Evolutionary conservation across 2,888 invertebrate genomes (phyloP), one percentile per base, ranked within the genome.

Genomic region (Brachylomia viminalis): DNA sequence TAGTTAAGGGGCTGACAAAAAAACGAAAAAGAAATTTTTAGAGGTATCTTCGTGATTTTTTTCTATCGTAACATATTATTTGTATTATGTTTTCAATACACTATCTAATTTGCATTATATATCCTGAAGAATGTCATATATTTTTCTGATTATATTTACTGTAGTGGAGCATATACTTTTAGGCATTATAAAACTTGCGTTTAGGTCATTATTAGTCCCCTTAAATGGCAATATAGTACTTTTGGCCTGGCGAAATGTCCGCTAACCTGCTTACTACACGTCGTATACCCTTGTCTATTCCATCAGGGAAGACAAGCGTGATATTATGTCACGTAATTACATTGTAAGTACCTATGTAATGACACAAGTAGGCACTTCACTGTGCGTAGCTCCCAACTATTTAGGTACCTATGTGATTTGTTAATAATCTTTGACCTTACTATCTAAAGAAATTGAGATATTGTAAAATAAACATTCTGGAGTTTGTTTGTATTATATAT

Each of bases 381-480:
- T 47, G 49, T 42, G 15, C 3, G 15, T 23, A 13, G 15, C 17
- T 30, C 23, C 23, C 17, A n/a, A 52, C n/a, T 54, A 42, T 54
- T 3, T 30, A 30, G 30, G 38, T 52, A n/a, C n/a, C n/a, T n/a
- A n/a, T n/a, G n/a, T n/a, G 17, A 52, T 33, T n/a, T n/a, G 27
- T 56, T 47, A 49, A 30, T n/a, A 61, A 52, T 62, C 49, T 71
- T 62, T 83, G 65, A 83, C 66, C 78, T 67, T 58, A 66, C 47
- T 83, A 80, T 83, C 78, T 33, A 15, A 52, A 56, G 49, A 72
- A 72, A 72, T n/a, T 42, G 23, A 30, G 38, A 49, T 80, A 30
- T 56, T 30, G 17, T 47, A 17, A 42, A 79, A 65, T 38, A 17
- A 62, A 77, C 47, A 54, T 62, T 73, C n/a, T n/a, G 4, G 47